Conservation (phyloP, 2,797 vertebrate genomes). For the Sebastes iracundus region DNA sequence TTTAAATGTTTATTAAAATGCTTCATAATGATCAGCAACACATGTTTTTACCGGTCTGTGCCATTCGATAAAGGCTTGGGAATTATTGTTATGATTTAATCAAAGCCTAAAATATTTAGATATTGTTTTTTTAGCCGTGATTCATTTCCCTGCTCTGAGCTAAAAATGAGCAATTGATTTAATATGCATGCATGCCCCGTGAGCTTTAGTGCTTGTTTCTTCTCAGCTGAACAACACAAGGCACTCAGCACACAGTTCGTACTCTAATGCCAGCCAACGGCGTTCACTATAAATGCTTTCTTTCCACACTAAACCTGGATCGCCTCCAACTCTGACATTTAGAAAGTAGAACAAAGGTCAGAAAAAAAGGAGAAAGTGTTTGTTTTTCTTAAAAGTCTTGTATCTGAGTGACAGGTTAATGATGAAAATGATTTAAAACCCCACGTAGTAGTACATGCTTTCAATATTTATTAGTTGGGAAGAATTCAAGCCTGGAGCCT, state of each 20-base stretch:
- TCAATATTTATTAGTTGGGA: not conserved
- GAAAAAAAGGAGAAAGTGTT: not conserved
- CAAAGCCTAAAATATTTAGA: not conserved
- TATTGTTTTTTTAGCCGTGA: not conserved
- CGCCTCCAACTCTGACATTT: slow-evolving; percentile 27
- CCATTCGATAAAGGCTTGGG: not conserved
- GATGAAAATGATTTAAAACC: not conserved
- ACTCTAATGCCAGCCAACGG: slow-evolving; percentile 11
- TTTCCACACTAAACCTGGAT: slow-evolving; percentile 7
- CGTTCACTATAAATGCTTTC: not conserved
- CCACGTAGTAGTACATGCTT: not conserved
- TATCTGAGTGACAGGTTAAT: not conserved
- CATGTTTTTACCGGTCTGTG: not conserved
- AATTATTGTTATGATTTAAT: not conserved
- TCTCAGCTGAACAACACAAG: slow-evolving; percentile 14
- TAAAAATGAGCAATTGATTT: not conserved
- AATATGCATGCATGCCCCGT: not conserved
- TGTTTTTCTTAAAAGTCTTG: not conserved
- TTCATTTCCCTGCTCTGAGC: not conserved
- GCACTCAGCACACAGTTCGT: slow-evolving; percentile 1
- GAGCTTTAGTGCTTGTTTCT: not conserved
- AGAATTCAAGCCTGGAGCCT: not conserved
- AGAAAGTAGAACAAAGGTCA: slow-evolving; percentile 23
- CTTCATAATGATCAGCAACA: not conserved
- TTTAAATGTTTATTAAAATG: not conserved